These are phyloP conservation scores for Pelecanus crispus DNA, from an alignment of 2,113 vertebrate species.

Conservation along the genomic window DNA sequence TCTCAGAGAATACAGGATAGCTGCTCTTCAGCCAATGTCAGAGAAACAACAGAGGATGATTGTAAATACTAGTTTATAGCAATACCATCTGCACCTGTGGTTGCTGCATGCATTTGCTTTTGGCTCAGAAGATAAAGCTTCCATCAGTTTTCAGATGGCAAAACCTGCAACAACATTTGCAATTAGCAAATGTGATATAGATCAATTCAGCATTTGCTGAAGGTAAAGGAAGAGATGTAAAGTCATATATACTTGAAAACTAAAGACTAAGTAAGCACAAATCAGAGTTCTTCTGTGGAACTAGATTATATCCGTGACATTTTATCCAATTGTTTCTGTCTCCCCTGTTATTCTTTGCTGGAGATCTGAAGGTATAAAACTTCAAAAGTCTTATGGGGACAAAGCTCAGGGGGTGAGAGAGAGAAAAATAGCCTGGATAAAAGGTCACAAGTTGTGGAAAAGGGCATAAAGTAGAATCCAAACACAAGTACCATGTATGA, in stretches of 20 bases:
- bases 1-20: neutral
- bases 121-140: neutral
- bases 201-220: neutral
- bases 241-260: neutral
- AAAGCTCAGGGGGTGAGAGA: neutral
- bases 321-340: conserved; percentile 39
- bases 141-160: neutral
- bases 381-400: conserved; percentile 24
- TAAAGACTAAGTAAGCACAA: conserved; percentile 11
- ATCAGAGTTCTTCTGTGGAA: neutral
- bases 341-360: conserved; percentile 26
- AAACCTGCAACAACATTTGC: neutral
- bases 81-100: neutral
- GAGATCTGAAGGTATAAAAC: conserved; percentile 32
- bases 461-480: conserved; percentile 20
- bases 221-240: neutral
- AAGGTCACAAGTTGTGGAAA: conserved; percentile 30
- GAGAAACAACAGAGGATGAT: neutral
- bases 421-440: conserved; percentile 11
- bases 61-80: neutral
- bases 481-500: neutral
- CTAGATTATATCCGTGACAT: conserved; percentile 14
- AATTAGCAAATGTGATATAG: neutral
- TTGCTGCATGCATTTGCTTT: neutral
- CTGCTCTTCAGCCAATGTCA: neutral